Percentiles rank a stretch among this genome's conserved stretches.
phyloP scores from a whole-genome alignment of 2,888 invertebrate genomes.

The Cyaniris semiargus region DNA sequence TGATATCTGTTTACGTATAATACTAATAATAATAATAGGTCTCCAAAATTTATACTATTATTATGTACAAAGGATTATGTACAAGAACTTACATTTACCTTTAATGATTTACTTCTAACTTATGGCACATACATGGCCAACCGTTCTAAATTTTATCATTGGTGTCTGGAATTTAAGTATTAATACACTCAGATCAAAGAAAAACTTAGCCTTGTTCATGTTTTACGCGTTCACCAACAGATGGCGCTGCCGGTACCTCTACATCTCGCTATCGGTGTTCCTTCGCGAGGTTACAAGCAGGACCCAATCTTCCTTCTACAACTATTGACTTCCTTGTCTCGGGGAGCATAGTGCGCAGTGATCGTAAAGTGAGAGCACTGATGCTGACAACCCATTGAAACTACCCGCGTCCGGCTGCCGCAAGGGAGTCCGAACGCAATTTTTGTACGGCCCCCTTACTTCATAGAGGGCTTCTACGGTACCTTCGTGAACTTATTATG shows the following conservation, averaged over 20 bases:
- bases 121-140: too few species aligned
- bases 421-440: constrained; percentile 84
- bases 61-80: too few species aligned
- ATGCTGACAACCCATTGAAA: constrained; percentile 86
- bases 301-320: rapidly evolving
- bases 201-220: background rate
- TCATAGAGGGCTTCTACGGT: constrained; percentile 65
- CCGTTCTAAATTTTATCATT: too few species aligned
- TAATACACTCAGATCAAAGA: too few species aligned
- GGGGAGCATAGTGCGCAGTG: constrained; percentile 93
- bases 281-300: constrained; percentile 34
- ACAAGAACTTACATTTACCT: too few species aligned
- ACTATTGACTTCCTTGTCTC: constrained; percentile 85
- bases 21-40: too few species aligned
- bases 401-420: constrained; percentile 81
- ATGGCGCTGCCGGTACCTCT: constrained; percentile 56
- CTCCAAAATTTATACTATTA: too few species aligned
- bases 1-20: too few species aligned
- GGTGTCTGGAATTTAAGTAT: too few species aligned
- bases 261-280: constrained; percentile 53
- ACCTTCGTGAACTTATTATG: too few species aligned
- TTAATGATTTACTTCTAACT: too few species aligned
- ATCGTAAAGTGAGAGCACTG: constrained; percentile 92
- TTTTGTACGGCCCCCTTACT: constrained; percentile 89
- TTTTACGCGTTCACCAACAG: constrained; percentile 46